Base-by-base conservation (phyloP, 1,140 invertebrate genomes). In the Proctacanthus coquilletti region DNA sequence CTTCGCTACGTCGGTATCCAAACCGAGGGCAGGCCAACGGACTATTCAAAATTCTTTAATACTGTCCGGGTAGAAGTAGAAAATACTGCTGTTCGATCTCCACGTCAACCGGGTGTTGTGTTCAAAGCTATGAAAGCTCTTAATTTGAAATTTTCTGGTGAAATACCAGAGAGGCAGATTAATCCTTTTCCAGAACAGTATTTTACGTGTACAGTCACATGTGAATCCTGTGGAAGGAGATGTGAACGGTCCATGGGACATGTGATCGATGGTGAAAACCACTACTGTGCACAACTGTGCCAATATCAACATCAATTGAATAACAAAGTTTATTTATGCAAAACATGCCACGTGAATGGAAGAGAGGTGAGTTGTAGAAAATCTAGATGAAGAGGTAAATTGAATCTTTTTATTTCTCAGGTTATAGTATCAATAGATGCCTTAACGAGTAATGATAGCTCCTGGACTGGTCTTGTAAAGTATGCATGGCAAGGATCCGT, bases 401-500 rank as follows among this genome's bases (percentile, higher is more conserved):
- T 38, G 9, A 29, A 21, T 18, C 19, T 10, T 27, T 11, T 15
- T 36, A 27, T 36, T 20, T 46, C 47, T 19, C 36, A 63, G 61
- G 64, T 73, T 17, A 51, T 76, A 8, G 81, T 86, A 5, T 71
- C 68, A 40, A 62, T 62, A 11, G 62, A 59, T 2, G 60, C 47
- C 56, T 75, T 57, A 65, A 74, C 74, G 4, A 69, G 71, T 18
- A 71, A 62, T 38, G 76, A 83, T 38, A 74, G 66, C 42, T 71
- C 75, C 13, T 80, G 74, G 75, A 66, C 77, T 21, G 77, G 77
- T 18, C 51, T 83, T 14, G 75, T 78, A 2, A 81, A 75, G 49
- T 85, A 80, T 56, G 77, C 80, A 2, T 87, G 80, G 81, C 75
- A 79, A 27, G 82, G 82, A 50, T 81, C 80, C 54, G 72, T 83